Percentiles rank a stretch among this genome's conserved stretches.
Conservation (phyloP, 2,888 invertebrate species). For the Eupithecia tripunctaria region DNA sequence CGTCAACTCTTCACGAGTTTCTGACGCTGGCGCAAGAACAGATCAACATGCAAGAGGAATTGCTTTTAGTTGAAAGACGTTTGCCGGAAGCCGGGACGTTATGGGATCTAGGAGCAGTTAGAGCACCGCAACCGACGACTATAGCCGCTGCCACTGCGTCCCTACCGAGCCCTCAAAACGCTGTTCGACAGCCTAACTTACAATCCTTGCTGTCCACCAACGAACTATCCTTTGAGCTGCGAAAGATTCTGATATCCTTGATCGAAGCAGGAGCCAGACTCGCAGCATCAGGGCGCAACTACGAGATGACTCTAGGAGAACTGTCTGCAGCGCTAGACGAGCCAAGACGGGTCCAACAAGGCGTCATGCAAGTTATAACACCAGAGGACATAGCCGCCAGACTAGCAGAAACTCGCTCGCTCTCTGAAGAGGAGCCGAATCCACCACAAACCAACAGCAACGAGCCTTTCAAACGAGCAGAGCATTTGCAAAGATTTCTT, state of each 20-base stretch:
- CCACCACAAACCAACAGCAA: slow-evolving; percentile 41
- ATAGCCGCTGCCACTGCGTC: slow-evolving; percentile 77
- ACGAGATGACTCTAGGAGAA: slow-evolving; percentile 70
- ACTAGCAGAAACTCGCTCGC: slow-evolving; percentile 48
- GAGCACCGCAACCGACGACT: slow-evolving; percentile 70
- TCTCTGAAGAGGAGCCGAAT: slow-evolving; percentile 34
- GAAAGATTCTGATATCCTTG: slow-evolving; percentile 75
- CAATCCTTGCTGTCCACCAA: slow-evolving; percentile 77
- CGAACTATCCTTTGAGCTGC: slow-evolving; percentile 71
- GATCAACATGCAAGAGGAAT: slow-evolving; percentile 68
- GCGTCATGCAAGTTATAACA: slow-evolving; percentile 70
- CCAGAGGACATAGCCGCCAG: slow-evolving; percentile 73
- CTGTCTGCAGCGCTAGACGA: slow-evolving; percentile 72
- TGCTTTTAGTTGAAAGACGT: slow-evolving; percentile 70
- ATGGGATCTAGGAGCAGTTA: slow-evolving; percentile 75
- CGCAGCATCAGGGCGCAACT: slow-evolving; percentile 74
- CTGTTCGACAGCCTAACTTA: slow-evolving; percentile 70
- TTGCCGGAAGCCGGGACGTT: slow-evolving; percentile 71
- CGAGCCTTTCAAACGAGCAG: slow-evolving; percentile 65
- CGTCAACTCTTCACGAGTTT: slow-evolving; percentile 72
- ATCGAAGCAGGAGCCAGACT: slow-evolving; percentile 77
- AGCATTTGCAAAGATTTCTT: slow-evolving; percentile 69
- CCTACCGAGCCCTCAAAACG: slow-evolving; percentile 63
- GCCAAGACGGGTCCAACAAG: slow-evolving; percentile 56
- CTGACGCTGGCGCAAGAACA: slow-evolving; percentile 72